Conservation (phyloP, 2,797 vertebrate genomes). For the Schizopygopsis malacanthus region DNA sequence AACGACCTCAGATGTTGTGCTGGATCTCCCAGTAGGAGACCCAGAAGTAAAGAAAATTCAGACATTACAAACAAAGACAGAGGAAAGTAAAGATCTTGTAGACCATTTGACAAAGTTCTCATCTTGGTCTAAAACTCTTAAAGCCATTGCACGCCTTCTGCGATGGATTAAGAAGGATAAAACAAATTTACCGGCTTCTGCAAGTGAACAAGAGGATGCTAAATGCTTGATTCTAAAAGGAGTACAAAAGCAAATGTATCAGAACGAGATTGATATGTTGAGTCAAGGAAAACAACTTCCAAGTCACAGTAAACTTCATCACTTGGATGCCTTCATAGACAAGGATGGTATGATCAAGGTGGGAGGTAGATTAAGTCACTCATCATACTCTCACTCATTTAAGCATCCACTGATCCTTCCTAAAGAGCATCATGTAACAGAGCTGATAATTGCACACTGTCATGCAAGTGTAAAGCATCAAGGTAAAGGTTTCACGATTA, state of each 20-base stretch:
- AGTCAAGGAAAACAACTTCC: neutral
- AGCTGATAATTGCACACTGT: neutral
- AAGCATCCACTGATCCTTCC: neutral
- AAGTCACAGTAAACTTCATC: neutral
- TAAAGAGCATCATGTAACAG: neutral
- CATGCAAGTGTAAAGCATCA: neutral
- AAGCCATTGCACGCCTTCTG: neutral
- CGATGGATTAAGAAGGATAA: neutral
- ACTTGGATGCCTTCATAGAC: neutral
- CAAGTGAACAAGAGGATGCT: neutral
- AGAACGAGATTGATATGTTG: neutral
- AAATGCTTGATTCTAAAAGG: neutral
- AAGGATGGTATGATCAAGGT: neutral
- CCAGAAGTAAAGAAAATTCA: too few species aligned
- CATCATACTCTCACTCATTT: neutral
- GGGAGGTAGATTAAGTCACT: neutral
- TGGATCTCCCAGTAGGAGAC: too few species aligned
- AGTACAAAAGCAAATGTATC: neutral
- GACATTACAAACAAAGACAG: too few species aligned
- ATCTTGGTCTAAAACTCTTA: neutral
- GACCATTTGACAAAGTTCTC: too few species aligned
- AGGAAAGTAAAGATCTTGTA: too few species aligned
- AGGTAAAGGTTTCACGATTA: neutral
- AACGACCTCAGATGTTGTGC: too few species aligned
- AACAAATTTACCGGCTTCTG: neutral